phyloP scores from a whole-genome alignment of 2,797 vertebrate genomes.

The Urosaurus nigricauda region DNA sequence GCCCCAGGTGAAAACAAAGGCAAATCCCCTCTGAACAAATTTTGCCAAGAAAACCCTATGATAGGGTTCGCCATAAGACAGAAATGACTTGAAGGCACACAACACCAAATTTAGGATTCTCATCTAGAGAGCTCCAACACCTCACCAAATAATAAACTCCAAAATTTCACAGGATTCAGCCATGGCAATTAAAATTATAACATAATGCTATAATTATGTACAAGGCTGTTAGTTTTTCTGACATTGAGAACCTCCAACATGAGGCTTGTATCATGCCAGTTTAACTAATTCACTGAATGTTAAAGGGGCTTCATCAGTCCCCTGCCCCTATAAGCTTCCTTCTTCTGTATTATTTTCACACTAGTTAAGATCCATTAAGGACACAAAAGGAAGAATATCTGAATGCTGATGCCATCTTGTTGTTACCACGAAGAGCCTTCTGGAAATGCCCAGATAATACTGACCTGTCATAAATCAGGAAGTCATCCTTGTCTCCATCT shows the following conservation, averaged over 20 bases:
- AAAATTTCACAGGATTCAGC: too few species aligned
- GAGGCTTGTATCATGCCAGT: neutral
- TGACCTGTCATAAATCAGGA: conserved; percentile 77
- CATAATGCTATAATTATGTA: too few species aligned
- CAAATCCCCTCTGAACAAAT: too few species aligned
- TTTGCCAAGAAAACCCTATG: too few species aligned
- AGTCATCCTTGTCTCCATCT: conserved; percentile 75
- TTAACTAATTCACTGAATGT: neutral
- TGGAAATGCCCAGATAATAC: conserved; percentile 10
- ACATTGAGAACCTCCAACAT: neutral
- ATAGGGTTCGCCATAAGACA: too few species aligned
- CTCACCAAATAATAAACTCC: too few species aligned
- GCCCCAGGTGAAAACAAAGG: too few species aligned
- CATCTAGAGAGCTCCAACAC: too few species aligned
- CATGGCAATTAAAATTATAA: too few species aligned
- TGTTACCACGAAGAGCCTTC: neutral
- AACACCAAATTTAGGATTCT: too few species aligned
- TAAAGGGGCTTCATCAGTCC: neutral
- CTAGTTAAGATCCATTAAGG: neutral
- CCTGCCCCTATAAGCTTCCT: neutral
- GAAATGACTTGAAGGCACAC: too few species aligned
- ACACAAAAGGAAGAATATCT: neutral
- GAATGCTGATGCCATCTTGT: neutral
- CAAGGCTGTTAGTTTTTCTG: too few species aligned
- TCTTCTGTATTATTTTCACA: neutral